Conservation (phyloP, 2,888 invertebrate genomes). For the Drosophila flavopinicola region DNA sequence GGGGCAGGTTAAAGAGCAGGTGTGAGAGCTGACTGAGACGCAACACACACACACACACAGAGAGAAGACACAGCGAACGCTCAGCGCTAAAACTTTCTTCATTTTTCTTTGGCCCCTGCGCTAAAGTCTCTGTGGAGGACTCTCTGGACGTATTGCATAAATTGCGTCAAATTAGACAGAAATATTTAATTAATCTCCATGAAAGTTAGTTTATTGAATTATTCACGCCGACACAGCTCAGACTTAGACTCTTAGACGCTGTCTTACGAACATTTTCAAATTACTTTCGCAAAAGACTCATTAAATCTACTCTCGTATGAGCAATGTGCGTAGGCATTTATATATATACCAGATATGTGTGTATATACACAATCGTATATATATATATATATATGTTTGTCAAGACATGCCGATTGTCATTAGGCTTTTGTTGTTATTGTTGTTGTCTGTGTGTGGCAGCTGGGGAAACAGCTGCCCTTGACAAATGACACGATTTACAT, state of each 20-base stretch:
- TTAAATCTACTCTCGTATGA: conserved; percentile 56
- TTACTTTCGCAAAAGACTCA: conserved; percentile 70
- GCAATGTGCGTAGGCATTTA: conserved; percentile 20
- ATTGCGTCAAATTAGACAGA: conserved; percentile 80
- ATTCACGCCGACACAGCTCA: conserved; percentile 51
- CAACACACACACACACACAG: conserved; percentile 43
- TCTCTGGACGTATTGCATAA: conserved; percentile 63
- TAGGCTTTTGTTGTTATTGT: conserved; percentile 40
- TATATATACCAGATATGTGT: conserved; percentile 1
- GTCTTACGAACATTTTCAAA: conserved; percentile 60
- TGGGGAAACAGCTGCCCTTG: conserved; percentile 74
- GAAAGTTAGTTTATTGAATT: conserved; percentile 77
- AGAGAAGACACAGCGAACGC: conserved; percentile 9
- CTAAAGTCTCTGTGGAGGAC: not conserved
- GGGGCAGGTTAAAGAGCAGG: conserved; percentile 1
- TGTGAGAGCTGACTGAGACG: conserved; percentile 21
- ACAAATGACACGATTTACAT: conserved; percentile 82
- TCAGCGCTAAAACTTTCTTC: conserved; percentile 62
- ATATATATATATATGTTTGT: conserved; percentile 17
- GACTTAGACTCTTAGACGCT: conserved; percentile 29
- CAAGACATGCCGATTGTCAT: conserved; percentile 65
- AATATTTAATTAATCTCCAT: conserved; percentile 78
- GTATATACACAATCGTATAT: conserved; percentile 5
- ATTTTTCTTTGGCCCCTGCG: conserved; percentile 47
- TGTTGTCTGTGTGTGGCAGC: conserved; percentile 29